These are phyloP conservation scores for Phyto melanocephala DNA, from an alignment of 2,888 invertebrate genomes.

Conservation along the genomic window DNA sequence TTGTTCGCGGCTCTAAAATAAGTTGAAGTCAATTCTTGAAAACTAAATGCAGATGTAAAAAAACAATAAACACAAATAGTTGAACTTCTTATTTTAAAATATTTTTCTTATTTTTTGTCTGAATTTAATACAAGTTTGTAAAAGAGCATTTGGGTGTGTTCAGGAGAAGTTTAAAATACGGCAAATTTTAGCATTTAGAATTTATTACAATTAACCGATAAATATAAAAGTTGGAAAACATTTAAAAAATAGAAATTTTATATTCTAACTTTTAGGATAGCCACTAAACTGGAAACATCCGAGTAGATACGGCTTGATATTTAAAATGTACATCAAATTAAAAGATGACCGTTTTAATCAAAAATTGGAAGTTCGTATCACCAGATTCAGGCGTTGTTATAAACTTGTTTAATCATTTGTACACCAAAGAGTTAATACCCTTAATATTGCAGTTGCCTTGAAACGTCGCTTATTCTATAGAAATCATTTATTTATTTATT, in stretches of 20 bases:
- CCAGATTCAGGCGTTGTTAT: too few relatives aligned
- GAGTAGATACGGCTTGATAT: too few relatives aligned
- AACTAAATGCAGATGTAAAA: not conserved
- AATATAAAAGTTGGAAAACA: too few relatives aligned
- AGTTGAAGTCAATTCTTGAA: constrained; percentile 22
- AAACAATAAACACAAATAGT: not conserved
- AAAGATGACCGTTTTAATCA: too few relatives aligned
- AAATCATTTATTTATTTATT: not conserved
- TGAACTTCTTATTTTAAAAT: constrained; percentile 8
- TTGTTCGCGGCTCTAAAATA: constrained; percentile 15
- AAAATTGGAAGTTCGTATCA: too few relatives aligned
- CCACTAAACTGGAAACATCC: too few relatives aligned
- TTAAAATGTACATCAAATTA: too few relatives aligned
- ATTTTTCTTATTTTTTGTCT: not conserved
- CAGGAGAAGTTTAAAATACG: not conserved
- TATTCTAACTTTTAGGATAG: too few relatives aligned
- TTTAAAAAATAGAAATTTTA: too few relatives aligned
- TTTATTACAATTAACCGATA: too few relatives aligned
- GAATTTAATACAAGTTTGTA: not conserved
- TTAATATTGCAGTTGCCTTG: constrained; percentile 13
- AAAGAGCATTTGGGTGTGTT: not conserved
- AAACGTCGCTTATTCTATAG: constrained; percentile 29
- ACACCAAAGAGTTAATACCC: not conserved
- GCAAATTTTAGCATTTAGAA: too few relatives aligned
- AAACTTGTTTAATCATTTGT: not conserved